Evolutionary conservation across 1,140 invertebrate species (phyloP), one percentile per base, ranked within the genome.

Genomic region (Diabrotica undecimpunctata): DNA sequence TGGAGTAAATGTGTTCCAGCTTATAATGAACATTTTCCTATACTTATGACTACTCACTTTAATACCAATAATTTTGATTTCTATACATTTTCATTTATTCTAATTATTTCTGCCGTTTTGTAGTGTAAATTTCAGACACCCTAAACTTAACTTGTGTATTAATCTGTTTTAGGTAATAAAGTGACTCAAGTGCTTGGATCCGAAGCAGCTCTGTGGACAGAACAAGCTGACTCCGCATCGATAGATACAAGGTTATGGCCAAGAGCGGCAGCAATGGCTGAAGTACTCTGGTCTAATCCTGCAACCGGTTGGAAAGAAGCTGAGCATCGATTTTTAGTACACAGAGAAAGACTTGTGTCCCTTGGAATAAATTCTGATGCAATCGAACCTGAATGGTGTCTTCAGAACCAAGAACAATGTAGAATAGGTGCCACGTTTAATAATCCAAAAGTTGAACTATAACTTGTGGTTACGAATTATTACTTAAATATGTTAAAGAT

Each of bases 171-270:
- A 71, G 69, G 69, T 25, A 51, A 65, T 9, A 71, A 63, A 66
- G 53, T 37, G n/a, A 69, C 71, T 37, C 69, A 75, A 68, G 65
- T 78, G 12, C 73, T 87, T 80, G 93, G 93, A 12, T 86, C 84
- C 0, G 91, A 93, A 76, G 90, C 88, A 2, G 83, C 91, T 6
- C 79, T 94, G 60, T 95, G 92, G 91, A 86, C 89, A 0, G 92
- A 94, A 77, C 90, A 93, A 77, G 84, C 84, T 0, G 90, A 92
- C 74, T 82, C 85, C 54, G 73, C 81, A 0, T 82, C 86, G 0
- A 72, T 88, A 25, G 90, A 92, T 75, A 81, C 80, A 13, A 84
- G 89, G 62, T 78, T 92, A 59, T 94, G 91, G 91, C 92, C 92
- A 5, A 81, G 91, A 64, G 85, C 87, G 0, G 88, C 91, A 51